These are phyloP conservation scores for Pelodytes ibericus DNA, from an alignment of 2,797 vertebrate species.

Conservation along the genomic window DNA sequence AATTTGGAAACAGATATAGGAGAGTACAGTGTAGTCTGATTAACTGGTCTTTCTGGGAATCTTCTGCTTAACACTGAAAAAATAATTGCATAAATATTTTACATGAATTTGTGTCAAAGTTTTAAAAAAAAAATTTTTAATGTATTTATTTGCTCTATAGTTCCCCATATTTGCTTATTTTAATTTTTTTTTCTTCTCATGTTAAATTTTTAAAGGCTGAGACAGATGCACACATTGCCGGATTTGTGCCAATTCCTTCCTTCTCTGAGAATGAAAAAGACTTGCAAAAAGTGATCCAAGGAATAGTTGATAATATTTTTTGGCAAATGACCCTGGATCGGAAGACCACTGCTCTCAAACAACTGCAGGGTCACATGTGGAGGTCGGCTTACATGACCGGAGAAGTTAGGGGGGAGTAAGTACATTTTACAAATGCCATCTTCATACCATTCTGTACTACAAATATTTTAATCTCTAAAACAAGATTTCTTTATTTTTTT, in stretches of 20 bases:
- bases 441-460: neutral
- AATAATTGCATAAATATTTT: no score
- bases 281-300: constrained; percentile 83
- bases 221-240: constrained; percentile 85
- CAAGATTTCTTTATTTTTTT: no score
- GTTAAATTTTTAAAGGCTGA: constrained; percentile 76
- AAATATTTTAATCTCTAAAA: no score
- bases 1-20: no score
- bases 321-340: constrained; percentile 98
- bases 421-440: constrained; percentile 58
- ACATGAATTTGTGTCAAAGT: no score
- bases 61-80: no score
- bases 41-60: no score
- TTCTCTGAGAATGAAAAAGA: constrained; percentile 80
- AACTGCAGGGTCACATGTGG: constrained; percentile 98
- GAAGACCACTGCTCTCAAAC: constrained; percentile 92
- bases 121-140: no score
- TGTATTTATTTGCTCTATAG: no score
- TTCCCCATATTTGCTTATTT: no score
- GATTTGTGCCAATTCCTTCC: constrained; percentile 81
- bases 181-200: neutral
- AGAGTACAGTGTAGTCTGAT: no score
- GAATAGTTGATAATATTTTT: constrained; percentile 85
- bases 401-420: constrained; percentile 93
- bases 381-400: constrained; percentile 84